Evolutionary conservation across 2,888 invertebrate species (phyloP).

Genomic region (Halocaridina rubra): DNA sequence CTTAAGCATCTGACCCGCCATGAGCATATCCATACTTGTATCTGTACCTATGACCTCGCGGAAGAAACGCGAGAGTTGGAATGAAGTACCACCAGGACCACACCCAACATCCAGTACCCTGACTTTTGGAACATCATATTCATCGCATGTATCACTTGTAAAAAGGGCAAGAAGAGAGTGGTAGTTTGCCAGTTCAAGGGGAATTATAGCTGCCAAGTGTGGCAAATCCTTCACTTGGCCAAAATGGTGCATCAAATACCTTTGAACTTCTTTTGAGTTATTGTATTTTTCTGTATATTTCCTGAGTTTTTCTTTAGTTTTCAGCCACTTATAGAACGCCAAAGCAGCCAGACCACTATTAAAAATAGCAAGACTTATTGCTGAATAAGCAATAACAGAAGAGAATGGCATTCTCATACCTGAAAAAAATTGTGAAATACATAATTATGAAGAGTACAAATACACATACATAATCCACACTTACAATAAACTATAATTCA

Average conservation of each 20-base stretch:
- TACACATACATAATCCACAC: too few relatives aligned
- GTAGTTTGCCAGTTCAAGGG: constrained; percentile 22
- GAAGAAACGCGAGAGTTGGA: constrained; percentile 37
- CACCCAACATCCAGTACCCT: constrained; percentile 47
- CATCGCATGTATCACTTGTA: constrained; percentile 19
- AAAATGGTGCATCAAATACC: constrained; percentile 43
- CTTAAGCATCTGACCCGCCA: constrained; percentile 39
- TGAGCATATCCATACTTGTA: constrained; percentile 37
- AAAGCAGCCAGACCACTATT: constrained; percentile 30
- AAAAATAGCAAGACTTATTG: not conserved
- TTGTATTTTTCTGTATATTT: constrained; percentile 4
- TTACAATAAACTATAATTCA: too few relatives aligned
- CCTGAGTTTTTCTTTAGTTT: not conserved
- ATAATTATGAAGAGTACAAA: too few relatives aligned
- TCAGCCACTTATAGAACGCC: constrained; percentile 43
- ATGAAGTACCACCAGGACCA: constrained; percentile 32
- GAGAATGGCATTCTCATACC: too few relatives aligned
- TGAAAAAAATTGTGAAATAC: too few relatives aligned
- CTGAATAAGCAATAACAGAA: not conserved
- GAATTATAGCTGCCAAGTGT: constrained; percentile 24
- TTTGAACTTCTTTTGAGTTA: constrained; percentile 28
- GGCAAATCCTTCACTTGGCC: constrained; percentile 17
- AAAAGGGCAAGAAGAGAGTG: constrained; percentile 29
- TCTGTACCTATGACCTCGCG: constrained; percentile 43
- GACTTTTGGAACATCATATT: not conserved